phyloP scores from a whole-genome alignment of 2,888 invertebrate species.

The Agrochola lychnidis region DNA sequence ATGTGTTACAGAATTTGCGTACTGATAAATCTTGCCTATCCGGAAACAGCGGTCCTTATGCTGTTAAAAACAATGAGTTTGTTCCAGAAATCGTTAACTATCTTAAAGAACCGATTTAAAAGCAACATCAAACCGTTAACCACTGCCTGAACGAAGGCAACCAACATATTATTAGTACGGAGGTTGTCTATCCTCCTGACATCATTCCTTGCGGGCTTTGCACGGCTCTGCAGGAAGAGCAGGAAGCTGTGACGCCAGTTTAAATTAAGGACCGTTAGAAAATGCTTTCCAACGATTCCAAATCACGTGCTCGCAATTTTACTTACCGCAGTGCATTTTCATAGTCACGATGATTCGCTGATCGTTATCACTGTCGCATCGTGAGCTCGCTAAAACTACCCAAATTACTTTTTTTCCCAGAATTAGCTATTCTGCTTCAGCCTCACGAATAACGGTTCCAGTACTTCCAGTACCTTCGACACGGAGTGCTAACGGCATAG shows the following conservation, averaged over 20 bases:
- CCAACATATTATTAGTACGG: constrained; percentile 8
- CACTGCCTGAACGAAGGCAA: neutral
- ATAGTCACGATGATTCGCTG: constrained; percentile 56
- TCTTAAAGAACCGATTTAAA: constrained; percentile 5
- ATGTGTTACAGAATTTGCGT: no score
- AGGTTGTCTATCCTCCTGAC: constrained; percentile 12
- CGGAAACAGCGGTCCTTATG: neutral
- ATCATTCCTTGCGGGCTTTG: constrained; percentile 15
- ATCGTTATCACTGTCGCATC: constrained; percentile 55
- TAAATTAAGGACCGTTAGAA: constrained; percentile 35
- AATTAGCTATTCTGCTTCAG: constrained; percentile 61
- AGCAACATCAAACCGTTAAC: constrained; percentile 15
- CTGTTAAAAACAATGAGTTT: constrained; percentile 12
- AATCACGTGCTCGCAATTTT: constrained; percentile 44
- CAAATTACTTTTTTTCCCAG: constrained; percentile 48
- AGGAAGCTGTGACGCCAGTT: constrained; percentile 5
- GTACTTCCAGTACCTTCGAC: constrained; percentile 58
- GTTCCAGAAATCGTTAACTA: constrained; percentile 6
- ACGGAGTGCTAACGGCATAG: constrained; percentile 60
- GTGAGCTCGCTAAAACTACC: constrained; percentile 48
- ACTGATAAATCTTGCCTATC: neutral
- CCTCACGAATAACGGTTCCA: constrained; percentile 68
- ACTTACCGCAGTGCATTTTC: constrained; percentile 33
- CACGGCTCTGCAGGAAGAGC: neutral
- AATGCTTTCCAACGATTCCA: constrained; percentile 22